phyloP scores from a whole-genome alignment of 1,140 invertebrate species.

The Heliconius hermathena region DNA sequence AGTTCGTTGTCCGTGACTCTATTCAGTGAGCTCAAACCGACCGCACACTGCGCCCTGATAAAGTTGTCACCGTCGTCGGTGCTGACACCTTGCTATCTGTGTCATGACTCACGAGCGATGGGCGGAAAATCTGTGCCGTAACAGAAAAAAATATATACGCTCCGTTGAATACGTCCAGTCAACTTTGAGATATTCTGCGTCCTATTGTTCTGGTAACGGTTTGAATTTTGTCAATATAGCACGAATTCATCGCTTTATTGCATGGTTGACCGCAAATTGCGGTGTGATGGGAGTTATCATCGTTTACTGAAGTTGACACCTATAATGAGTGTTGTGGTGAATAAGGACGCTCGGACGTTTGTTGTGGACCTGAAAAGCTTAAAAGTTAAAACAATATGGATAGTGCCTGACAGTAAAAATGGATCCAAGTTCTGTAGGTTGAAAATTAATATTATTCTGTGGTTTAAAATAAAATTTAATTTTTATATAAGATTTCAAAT shows the following conservation, averaged over 20 bases:
- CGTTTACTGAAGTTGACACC: slow-evolving; percentile 5
- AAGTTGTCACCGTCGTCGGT: slow-evolving; percentile 58
- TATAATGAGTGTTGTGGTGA: not conserved
- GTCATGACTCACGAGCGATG: slow-evolving; percentile 35
- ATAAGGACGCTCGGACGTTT: not conserved
- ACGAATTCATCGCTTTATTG: slow-evolving; percentile 1
- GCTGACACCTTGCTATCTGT: slow-evolving; percentile 40
- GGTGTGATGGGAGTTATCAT: not conserved
- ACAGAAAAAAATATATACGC: slow-evolving; percentile 1
- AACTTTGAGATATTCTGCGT: not conserved
- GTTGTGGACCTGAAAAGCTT: not conserved
- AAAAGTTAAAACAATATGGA: not conserved
- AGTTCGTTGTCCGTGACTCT: slow-evolving; percentile 53
- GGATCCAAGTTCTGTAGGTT: not conserved
- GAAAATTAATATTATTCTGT: not conserved
- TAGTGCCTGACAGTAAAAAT: not conserved
- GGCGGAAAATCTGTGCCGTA: slow-evolving; percentile 9
- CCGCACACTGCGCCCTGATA: slow-evolving; percentile 55
- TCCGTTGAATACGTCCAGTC: not conserved
- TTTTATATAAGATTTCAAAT: not conserved
- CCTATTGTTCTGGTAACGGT: slow-evolving; percentile 4
- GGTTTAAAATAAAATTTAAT: not conserved
- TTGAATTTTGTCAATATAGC: not conserved
- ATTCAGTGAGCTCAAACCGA: slow-evolving; percentile 50
- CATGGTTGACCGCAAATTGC: slow-evolving; percentile 9